phyloP scores from a whole-genome alignment of 2,797 vertebrate genomes.

The Staurois parvus region DNA sequence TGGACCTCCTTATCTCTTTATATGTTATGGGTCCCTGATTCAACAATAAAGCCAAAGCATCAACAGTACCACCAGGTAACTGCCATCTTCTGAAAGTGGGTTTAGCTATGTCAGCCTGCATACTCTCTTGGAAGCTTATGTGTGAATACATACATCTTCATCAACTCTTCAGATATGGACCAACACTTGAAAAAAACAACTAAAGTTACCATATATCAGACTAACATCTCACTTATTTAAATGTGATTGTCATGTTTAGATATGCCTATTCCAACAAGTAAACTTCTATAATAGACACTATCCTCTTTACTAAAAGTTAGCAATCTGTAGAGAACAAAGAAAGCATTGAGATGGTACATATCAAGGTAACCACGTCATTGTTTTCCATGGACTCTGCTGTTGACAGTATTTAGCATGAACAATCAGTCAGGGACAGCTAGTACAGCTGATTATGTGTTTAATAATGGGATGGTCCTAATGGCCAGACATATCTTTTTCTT shows the following conservation, averaged over 20 bases:
- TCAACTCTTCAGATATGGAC: too few relatives aligned
- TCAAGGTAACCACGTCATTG: constrained; percentile 5
- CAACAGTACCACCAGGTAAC: too few relatives aligned
- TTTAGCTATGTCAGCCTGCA: too few relatives aligned
- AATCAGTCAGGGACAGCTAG: background rate
- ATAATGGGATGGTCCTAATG: background rate
- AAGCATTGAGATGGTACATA: background rate
- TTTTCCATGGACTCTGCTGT: constrained; percentile 18
- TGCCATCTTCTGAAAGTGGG: too few relatives aligned
- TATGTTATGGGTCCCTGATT: too few relatives aligned
- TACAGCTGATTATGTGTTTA: constrained; percentile 6
- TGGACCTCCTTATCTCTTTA: too few relatives aligned
- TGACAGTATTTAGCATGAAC: background rate
- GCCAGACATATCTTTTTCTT: background rate
- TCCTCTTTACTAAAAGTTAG: background rate
- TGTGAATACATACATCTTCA: too few relatives aligned
- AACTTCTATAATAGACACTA: background rate
- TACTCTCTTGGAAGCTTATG: too few relatives aligned
- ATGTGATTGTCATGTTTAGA: background rate
- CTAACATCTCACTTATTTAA: too few relatives aligned
- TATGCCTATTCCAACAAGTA: background rate
- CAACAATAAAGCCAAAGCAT: too few relatives aligned
- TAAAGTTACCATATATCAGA: background rate
- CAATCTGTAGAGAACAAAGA: constrained; percentile 8
- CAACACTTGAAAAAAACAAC: too few relatives aligned